These are phyloP conservation scores for Caranx ignobilis DNA, from an alignment of 2,113 vertebrate species.

Conservation along the genomic window DNA sequence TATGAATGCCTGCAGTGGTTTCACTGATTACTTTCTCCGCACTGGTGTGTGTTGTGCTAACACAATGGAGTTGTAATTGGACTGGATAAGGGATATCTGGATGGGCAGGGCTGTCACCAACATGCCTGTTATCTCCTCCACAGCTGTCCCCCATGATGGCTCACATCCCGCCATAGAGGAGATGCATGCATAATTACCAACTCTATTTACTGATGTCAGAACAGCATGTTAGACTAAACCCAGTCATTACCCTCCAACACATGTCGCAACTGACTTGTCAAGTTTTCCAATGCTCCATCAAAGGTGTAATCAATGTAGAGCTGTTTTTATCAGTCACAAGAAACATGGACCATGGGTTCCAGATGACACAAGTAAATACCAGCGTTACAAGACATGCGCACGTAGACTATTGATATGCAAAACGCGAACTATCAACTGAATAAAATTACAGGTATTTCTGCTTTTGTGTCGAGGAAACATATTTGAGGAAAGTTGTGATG, in stretches of 20 bases:
- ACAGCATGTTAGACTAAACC: conserved; percentile 77
- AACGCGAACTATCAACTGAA: conserved; percentile 53
- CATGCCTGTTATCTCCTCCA: conserved; percentile 83
- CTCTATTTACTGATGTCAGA: conserved; percentile 84
- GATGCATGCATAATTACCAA: conserved; percentile 82
- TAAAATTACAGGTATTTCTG: conserved; percentile 54
- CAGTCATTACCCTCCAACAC: conserved; percentile 80
- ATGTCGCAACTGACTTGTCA: conserved; percentile 70
- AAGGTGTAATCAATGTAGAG: conserved; percentile 77
- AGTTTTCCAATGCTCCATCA: conserved; percentile 71
- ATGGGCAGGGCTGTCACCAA: conserved; percentile 81
- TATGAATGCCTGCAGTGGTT: conserved; percentile 68
- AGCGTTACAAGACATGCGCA: conserved; percentile 55
- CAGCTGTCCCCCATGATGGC: conserved; percentile 82
- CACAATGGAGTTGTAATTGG: conserved; percentile 83
- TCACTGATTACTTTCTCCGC: conserved; percentile 72
- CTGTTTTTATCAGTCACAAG: conserved; percentile 65
- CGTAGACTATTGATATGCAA: conserved; percentile 68
- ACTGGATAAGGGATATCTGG: conserved; percentile 77
- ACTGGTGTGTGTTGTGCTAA: conserved; percentile 66
- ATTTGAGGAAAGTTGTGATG: conserved; percentile 30
- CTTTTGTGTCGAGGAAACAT: conserved; percentile 19
- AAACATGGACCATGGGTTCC: conserved; percentile 30
- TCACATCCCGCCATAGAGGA: conserved; percentile 69
- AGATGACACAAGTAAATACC: conserved; percentile 72